Evolutionary conservation across 1,140 invertebrate genomes (phyloP), one percentile per base, ranked within the genome.

Genomic region (Proales similis): DNA sequence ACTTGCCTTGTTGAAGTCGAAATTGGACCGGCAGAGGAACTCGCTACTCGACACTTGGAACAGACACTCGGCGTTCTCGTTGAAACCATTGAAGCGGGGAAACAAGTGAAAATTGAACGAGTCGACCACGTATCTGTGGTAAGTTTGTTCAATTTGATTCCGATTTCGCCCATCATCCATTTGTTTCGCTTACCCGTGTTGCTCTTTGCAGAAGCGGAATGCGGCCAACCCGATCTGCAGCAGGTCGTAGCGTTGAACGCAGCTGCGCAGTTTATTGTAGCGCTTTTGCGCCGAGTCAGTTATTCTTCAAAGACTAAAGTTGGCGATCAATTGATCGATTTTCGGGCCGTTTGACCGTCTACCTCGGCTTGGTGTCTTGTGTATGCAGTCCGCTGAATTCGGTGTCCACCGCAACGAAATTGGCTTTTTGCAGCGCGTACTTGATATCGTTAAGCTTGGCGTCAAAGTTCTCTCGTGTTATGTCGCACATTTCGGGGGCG

Each of bases 1-100:
- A 69, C 64, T 63, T 78, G 85, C 84, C 80, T 85, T 84, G 71
- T 85, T 85, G 69, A 85, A 86, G 70, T 86, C 79, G 75, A 86
- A 86, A 24, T 81, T 78, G 70, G 84, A 73, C 47, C 70, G 70
- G 66, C 77, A 74, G 4, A 86, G 70, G 71, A 87, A 87, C 57
- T 81, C 77, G 2, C 84, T 65, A 14, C 81, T 78, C 1, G 79
- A 78, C 7, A 79, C 73, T 74, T 86, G 53, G 38, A 65, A 64
- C n/a, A 45, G 19, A 60, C 46, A 64, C 38, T 11, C 14, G 7
- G 24, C 2, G 17, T 63, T 22, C n/a, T 14, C 17, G 32, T 81
- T 71, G 46, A 74, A 74, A 3, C 80, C 80, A 71, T 82, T 78
- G 11, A 76, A 68, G 67, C 78, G 76, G n/a, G 85, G 84, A 65